Conservation (phyloP, 2,113 vertebrate genomes). For the Tympanuchus pallidicinctus region DNA sequence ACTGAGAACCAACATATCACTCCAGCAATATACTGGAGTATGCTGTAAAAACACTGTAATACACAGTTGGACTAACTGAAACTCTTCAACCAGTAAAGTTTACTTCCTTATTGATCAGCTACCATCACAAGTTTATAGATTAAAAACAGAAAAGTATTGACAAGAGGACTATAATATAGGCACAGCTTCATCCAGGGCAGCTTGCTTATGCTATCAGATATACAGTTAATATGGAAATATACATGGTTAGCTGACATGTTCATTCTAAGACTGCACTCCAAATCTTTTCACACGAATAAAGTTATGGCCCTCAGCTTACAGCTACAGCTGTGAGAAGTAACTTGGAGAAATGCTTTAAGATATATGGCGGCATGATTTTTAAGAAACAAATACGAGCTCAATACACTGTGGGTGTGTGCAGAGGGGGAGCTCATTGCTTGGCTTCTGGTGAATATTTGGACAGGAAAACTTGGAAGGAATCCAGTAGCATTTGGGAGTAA, state of each 20-base stretch:
- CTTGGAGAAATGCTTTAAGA: not conserved
- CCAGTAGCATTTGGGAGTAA: not conserved
- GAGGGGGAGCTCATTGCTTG: not conserved
- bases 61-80: not conserved
- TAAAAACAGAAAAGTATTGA: not conserved
- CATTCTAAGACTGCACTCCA: not conserved
- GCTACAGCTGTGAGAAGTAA: not conserved
- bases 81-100: not conserved
- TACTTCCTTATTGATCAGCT: not conserved
- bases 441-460: not conserved
- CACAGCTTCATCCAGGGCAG: not conserved
- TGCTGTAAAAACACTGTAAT: not conserved
- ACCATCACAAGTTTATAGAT: not conserved
- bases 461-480: slow-evolving; percentile 11
- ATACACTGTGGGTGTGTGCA: not conserved
- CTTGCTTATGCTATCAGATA: not conserved
- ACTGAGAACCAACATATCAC: not conserved
- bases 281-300: not conserved
- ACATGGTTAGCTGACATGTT: not conserved
- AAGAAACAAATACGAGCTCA: not conserved
- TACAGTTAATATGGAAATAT: not conserved
- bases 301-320: not conserved
- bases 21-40: not conserved
- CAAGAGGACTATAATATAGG: not conserved
- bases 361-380: accelerated